Base-by-base conservation (phyloP, 2,113 vertebrate species). In the Nerophis ophidion region DNA sequence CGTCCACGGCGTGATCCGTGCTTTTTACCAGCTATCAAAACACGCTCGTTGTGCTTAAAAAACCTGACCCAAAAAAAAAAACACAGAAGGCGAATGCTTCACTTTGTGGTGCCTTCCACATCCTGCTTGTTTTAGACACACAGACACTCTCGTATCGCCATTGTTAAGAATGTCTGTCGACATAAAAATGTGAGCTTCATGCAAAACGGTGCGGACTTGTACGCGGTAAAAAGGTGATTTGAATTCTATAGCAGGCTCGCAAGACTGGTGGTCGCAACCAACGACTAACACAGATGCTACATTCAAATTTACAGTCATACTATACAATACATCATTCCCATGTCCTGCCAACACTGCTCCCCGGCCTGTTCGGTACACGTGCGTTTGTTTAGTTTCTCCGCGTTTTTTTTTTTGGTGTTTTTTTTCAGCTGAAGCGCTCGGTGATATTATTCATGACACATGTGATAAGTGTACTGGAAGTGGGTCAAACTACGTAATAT, bases 371-470 rank as follows among this genome's bases (percentile, higher is more conserved):
- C 60, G 57, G 38, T 40, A 5, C 52, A 59, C 65, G 53, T 50
- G n/a, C 70, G 75, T 76, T 70, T 77, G 63, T 71, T 73, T 40
- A 51, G 63, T 70, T 68, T 56, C 60, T 66, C 62, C 65, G 59
- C 63, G 3, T 26, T 26, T 26, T 26, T 26, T 26, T 26, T 3
- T n/a, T n/a, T n/a, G n/a, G n/a, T n/a, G n/a, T n/a, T n/a, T n/a
- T 71, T 62, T 67, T 65, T 48, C 65, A 74, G 55, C 16, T 52
- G 52, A 45, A 66, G 60, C 54, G 58, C 52, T 65, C 61, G 50
- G 34, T 59, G 58, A 66, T 56, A 45, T 69, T 38, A 63, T 57
- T 67, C 38, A 62, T 56, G 61, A 68, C 68, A 58, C 63, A 8
- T 52, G 42, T 62, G 35, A 60, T 61, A 76, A 70, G 77, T 59